phyloP scores from a whole-genome alignment of 2,888 invertebrate species.

The Esperia sulphurella region DNA sequence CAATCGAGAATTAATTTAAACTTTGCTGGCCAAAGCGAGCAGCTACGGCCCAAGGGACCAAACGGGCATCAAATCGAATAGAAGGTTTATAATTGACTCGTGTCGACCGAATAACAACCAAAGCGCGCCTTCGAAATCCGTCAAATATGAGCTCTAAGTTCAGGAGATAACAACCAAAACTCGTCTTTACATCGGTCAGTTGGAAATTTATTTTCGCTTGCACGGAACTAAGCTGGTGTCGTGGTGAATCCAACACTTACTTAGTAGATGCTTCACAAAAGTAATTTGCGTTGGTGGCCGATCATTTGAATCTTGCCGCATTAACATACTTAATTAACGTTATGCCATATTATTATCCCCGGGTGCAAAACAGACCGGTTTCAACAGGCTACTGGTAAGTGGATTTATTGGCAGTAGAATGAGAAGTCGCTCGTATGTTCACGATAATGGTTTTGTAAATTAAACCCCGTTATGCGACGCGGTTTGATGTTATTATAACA shows the following conservation, averaged over 20 bases:
- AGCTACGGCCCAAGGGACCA: slow-evolving; percentile 58
- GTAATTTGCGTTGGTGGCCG: slow-evolving; percentile 56
- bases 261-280: slow-evolving; percentile 59
- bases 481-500: slow-evolving; percentile 38
- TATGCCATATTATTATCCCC: slow-evolving; percentile 41
- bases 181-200: slow-evolving; percentile 12
- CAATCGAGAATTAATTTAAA: slow-evolving; percentile 76
- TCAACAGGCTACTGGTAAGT: slow-evolving; percentile 41
- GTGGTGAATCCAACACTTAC: slow-evolving; percentile 52
- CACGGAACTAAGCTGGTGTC: slow-evolving; percentile 34
- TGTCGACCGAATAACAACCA: slow-evolving; percentile 54
- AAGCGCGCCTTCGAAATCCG: slow-evolving; percentile 34
- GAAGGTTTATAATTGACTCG: slow-evolving; percentile 69
- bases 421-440: slow-evolving; percentile 38
- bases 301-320: slow-evolving; percentile 53
- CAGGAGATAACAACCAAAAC: slow-evolving; percentile 19
- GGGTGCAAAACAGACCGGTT: slow-evolving; percentile 29
- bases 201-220: slow-evolving; percentile 35
- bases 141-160: slow-evolving; percentile 48
- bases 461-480: slow-evolving; percentile 41
- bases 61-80: slow-evolving; percentile 72
- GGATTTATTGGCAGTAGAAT: slow-evolving; percentile 44
- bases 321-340: slow-evolving; percentile 61
- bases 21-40: slow-evolving; percentile 68
- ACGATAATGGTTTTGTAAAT: slow-evolving; percentile 54